phyloP scores from a whole-genome alignment of 1,140 invertebrate genomes.

The Amphibalanus amphitrite region DNA sequence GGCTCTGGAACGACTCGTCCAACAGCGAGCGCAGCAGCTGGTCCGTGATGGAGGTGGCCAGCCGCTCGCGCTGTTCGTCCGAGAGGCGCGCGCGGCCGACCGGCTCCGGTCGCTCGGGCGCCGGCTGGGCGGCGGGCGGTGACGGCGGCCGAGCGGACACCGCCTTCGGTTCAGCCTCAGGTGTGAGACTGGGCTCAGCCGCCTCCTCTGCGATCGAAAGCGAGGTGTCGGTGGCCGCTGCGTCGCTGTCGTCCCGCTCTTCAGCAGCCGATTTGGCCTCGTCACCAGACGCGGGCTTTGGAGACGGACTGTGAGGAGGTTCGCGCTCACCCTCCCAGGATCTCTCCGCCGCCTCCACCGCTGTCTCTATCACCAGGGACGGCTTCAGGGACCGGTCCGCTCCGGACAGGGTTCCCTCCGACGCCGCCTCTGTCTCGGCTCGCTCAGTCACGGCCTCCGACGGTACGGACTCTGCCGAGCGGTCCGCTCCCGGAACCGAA shows the following conservation, averaged over 20 bases:
- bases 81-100: no score
- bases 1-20: not conserved
- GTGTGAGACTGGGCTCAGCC: no score
- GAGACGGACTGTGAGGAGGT: not conserved
- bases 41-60: not conserved
- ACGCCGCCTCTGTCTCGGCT: not conserved
- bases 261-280: not conserved
- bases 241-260: not conserved
- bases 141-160: no score
- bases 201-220: not conserved
- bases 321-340: not conserved
- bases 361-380: no score
- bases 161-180: no score
- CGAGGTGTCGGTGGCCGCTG: not conserved
- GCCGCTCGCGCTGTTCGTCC: no score
- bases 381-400: no score
- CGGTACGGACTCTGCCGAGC: not conserved
- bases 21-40: not conserved
- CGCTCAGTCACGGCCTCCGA: not conserved
- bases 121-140: no score
- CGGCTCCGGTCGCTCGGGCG: no score
- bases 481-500: no score
- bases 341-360: no score
- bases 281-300: no score
- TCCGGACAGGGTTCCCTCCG: not conserved